Base-by-base conservation (phyloP, 2,113 vertebrate species). In the Coreoperca whiteheadi region DNA sequence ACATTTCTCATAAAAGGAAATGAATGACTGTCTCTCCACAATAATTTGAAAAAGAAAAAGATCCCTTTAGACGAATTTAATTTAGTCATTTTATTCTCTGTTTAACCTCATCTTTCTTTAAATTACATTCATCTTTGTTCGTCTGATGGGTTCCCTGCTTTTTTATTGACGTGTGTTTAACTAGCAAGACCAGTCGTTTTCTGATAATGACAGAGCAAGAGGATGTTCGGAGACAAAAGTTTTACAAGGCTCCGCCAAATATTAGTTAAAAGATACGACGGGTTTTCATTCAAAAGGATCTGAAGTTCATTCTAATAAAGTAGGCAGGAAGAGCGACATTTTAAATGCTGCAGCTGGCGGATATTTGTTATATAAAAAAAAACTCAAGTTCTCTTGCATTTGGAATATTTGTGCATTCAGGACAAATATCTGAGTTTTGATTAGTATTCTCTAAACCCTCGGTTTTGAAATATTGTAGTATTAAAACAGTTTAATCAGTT, bases 151-250 rank as follows among this genome's bases (percentile, higher is more conserved):
- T 50, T 74, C 25, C 61, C 46, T 37, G 5, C 68, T 65, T 51
- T 87, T 81, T 72, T 57, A 81, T 60, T 76, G 59, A 81, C 51
- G 37, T n/a, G 60, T 72, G 69, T 83, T 87, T 81, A 82, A 81
- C 64, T 54, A 67, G 64, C 74, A 65, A 72, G 30, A 32, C n/a
- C 41, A 20, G 25, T 61, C 20, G 6, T 74, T 81, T 56, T 67
- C 54, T 60, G 60, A 70, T 34, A 66, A 70, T 51, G 68, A 50
- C 18, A 12, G 39, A 41, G 18, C 18, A 25, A 70, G 37, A 43
- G 63, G 7, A 76, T 25, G 25, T 57, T 30, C 28, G 9, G 51
- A 65, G 70, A 69, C 28, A 59, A 41, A 63, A 2, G n/a, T 59
- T 77, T 78, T 67, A 74, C 41, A 64, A 68, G 60, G 51, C 68